Conservation (phyloP, 2,888 invertebrate species). For the Polyommatus iphigenia region DNA sequence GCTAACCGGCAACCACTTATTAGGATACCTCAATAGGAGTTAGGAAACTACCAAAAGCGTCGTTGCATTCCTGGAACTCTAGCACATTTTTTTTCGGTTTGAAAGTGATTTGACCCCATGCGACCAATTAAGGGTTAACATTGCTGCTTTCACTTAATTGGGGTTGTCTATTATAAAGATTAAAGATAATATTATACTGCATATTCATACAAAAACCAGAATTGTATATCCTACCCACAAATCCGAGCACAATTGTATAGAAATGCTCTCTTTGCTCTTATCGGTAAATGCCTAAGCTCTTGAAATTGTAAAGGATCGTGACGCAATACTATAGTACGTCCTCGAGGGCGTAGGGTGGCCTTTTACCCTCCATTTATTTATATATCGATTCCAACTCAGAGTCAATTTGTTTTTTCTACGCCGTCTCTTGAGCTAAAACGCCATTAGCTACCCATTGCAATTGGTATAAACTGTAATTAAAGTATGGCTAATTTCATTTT, state of each 20-base stretch:
- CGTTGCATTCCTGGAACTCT: too few species aligned
- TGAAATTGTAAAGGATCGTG: slow-evolving; percentile 38
- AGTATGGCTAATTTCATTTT: background rate
- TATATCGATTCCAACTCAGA: slow-evolving; percentile 62
- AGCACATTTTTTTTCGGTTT: too few species aligned
- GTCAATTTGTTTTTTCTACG: slow-evolving; percentile 50
- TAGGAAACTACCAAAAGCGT: too few species aligned
- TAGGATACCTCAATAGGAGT: too few species aligned
- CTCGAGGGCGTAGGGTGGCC: slow-evolving; percentile 43
- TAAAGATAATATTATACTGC: too few species aligned
- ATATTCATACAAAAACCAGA: too few species aligned
- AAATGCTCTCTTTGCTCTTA: slow-evolving; percentile 16
- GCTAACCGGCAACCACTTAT: too few species aligned
- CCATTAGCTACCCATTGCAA: slow-evolving; percentile 5
- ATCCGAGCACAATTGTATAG: background rate
- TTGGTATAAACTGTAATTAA: background rate
- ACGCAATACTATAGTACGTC: slow-evolving; percentile 48
- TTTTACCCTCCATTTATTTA: slow-evolving; percentile 63
- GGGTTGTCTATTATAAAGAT: too few species aligned
- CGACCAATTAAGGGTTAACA: too few species aligned
- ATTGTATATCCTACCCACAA: background rate
- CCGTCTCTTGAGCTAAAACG: slow-evolving; percentile 36
- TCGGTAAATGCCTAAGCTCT: slow-evolving; percentile 18
- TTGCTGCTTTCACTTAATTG: too few species aligned
- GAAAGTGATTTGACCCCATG: too few species aligned